Percentiles rank a stretch among this genome's conserved stretches.
Conservation (phyloP, 2,797 vertebrate genomes). For the Furcifer pardalis region DNA sequence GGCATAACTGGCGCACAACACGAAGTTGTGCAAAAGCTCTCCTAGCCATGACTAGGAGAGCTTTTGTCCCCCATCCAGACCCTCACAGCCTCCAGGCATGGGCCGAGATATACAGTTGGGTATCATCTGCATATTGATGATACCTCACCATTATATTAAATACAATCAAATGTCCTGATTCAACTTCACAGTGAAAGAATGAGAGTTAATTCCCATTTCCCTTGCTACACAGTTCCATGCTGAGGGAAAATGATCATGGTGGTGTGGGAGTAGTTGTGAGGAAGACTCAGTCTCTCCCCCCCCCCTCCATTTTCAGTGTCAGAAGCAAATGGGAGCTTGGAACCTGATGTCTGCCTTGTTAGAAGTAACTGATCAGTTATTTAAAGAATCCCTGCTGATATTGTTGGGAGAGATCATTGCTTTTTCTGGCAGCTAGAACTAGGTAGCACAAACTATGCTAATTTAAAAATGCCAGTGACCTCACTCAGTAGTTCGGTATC, state of each 20-base stretch:
- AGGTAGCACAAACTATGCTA: not conserved
- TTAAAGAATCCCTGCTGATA: not conserved
- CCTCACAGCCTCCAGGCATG: no score
- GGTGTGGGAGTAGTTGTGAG: not conserved
- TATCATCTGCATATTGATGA: no score
- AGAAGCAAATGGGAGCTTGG: not conserved
- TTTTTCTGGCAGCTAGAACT: not conserved
- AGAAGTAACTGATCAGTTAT: not conserved
- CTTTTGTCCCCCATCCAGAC: no score
- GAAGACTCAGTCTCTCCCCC: not conserved
- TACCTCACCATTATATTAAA: no score
- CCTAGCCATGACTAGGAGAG: no score
- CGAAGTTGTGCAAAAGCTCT: no score
- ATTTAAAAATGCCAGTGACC: not conserved
- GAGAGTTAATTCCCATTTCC: no score
- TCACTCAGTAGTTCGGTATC: not conserved
- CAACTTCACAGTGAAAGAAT: no score
- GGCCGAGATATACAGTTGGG: no score
- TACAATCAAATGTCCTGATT: no score
- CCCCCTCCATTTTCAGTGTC: not conserved
- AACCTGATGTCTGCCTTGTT: not conserved
- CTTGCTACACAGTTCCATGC: no score
- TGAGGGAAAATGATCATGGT: not conserved
- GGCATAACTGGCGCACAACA: no score
- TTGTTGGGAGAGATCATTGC: not conserved